These are phyloP conservation scores for Luperina testacea DNA, from an alignment of 2,888 invertebrate genomes.

Conservation along the genomic window DNA sequence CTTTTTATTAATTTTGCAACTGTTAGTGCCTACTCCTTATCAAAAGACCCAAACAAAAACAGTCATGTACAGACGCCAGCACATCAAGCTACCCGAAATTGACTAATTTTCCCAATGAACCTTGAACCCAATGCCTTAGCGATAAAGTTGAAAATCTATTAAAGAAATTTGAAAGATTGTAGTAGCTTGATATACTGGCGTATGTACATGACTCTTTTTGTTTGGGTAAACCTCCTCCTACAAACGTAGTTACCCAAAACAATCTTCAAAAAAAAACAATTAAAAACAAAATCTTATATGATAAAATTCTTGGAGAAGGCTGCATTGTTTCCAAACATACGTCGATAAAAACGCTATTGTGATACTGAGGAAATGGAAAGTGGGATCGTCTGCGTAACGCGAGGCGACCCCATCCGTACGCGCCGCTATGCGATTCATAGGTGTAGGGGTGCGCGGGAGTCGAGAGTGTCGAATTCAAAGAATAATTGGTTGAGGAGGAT, in stretches of 20 bases:
- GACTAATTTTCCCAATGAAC: too few relatives aligned
- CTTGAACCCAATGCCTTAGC: too few relatives aligned
- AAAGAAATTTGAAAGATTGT: too few relatives aligned
- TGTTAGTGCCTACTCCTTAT: neutral
- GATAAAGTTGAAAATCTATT: too few relatives aligned
- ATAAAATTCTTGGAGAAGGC: conserved; percentile 68
- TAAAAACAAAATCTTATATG: conserved; percentile 46
- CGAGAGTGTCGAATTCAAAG: conserved; percentile 5
- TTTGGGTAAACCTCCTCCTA: neutral
- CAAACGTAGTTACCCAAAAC: conserved; percentile 28
- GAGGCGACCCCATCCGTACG: conserved; percentile 80
- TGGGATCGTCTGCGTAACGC: conserved; percentile 85
- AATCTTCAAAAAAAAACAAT: conserved; percentile 31
- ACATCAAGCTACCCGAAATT: too few relatives aligned
- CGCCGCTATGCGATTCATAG: conserved; percentile 82
- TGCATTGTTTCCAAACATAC: conserved; percentile 73
- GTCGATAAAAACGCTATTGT: conserved; percentile 78
- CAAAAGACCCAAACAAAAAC: neutral
- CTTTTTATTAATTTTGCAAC: neutral
- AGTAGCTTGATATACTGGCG: too few relatives aligned
- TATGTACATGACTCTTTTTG: too few relatives aligned
- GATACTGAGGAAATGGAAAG: conserved; percentile 86
- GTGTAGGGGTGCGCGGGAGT: conserved; percentile 72
- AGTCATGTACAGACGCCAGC: neutral
- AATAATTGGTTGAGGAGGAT: conserved; percentile 6